A percentile compares a stretch with the other conserved stretches of the same genome.
Evolutionary conservation across 2,888 invertebrate genomes (phyloP).

Genomic region (Iselma pallidipennis): DNA sequence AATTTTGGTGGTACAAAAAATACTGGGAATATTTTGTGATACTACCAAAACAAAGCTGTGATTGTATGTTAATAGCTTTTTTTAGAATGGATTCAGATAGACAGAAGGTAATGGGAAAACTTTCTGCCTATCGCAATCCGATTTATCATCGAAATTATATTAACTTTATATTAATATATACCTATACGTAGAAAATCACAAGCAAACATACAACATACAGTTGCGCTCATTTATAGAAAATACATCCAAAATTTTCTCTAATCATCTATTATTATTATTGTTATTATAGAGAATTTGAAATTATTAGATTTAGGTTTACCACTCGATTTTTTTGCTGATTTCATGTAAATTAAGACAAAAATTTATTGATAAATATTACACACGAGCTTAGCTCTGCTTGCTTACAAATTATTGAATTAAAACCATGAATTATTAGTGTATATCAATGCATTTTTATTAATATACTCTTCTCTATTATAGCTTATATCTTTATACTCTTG

Average conservation of each 20-base stretch:
- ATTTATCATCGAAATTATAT: constrained; percentile 32
- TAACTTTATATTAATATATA: too few relatives aligned
- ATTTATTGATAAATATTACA: constrained; percentile 24
- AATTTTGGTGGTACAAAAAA: constrained; percentile 56
- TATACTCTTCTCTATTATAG: constrained; percentile 40
- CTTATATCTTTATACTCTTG: constrained; percentile 56
- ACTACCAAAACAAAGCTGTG: constrained; percentile 55
- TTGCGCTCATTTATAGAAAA: constrained; percentile 32
- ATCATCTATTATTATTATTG: constrained; percentile 13
- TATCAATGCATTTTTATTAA: constrained; percentile 37
- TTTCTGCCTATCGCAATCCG: constrained; percentile 48
- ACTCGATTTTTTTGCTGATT: constrained; percentile 10
- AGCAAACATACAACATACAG: constrained; percentile 40
- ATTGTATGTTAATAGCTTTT: constrained; percentile 51
- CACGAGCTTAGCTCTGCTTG: constrained; percentile 46
- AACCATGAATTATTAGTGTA: constrained; percentile 32
- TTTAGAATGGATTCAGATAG: constrained; percentile 39
- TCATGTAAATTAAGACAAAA: constrained; percentile 15
- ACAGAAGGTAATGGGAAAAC: constrained; percentile 56
- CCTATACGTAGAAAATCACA: constrained; percentile 30
- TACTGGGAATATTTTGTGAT: constrained; percentile 58
- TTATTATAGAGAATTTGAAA: constrained; percentile 11
- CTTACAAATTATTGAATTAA: constrained; percentile 38
- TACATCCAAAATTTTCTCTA: constrained; percentile 23
- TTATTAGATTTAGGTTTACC: constrained; percentile 23